A percentile compares a stretch with the other conserved stretches of the same genome.
Conservation (phyloP, 1,140 invertebrate species). For the Apis florea region DNA sequence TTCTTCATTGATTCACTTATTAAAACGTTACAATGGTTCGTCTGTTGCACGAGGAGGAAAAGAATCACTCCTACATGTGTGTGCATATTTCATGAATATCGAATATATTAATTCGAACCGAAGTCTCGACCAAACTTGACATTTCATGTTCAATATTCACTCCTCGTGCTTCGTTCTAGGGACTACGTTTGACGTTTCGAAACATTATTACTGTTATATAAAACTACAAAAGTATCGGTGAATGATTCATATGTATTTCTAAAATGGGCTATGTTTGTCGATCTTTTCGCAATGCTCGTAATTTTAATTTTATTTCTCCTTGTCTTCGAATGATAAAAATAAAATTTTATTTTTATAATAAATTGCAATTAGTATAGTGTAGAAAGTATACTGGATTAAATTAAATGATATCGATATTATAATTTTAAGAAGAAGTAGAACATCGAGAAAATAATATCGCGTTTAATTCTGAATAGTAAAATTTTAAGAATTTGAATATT, state of each 20-base stretch:
- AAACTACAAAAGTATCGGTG: constrained; percentile 3
- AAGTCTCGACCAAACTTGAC: not conserved
- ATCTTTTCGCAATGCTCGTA: too few relatives aligned
- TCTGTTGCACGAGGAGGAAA: not conserved
- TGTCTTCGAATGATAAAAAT: too few relatives aligned
- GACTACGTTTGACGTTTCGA: not conserved
- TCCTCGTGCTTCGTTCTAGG: not conserved
- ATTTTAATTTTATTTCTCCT: too few relatives aligned
- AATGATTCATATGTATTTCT: not conserved
- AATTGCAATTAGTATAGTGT: too few relatives aligned
- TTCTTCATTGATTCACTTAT: constrained; percentile 2
- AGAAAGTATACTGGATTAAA: not conserved
- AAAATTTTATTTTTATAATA: too few relatives aligned
- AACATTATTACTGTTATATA: not conserved
- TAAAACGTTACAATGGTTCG: not conserved
- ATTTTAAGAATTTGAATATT: not conserved
- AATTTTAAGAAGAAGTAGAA: not conserved
- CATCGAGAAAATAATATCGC: not conserved
- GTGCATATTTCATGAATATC: not conserved
- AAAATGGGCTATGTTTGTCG: too few relatives aligned
- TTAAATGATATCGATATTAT: not conserved
- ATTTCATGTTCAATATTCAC: not conserved
- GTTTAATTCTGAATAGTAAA: not conserved
- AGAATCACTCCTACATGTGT: not conserved
- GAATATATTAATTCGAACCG: constrained; percentile 6